phyloP scores from a whole-genome alignment of 2,888 invertebrate species.

The Campoplex capitator region DNA sequence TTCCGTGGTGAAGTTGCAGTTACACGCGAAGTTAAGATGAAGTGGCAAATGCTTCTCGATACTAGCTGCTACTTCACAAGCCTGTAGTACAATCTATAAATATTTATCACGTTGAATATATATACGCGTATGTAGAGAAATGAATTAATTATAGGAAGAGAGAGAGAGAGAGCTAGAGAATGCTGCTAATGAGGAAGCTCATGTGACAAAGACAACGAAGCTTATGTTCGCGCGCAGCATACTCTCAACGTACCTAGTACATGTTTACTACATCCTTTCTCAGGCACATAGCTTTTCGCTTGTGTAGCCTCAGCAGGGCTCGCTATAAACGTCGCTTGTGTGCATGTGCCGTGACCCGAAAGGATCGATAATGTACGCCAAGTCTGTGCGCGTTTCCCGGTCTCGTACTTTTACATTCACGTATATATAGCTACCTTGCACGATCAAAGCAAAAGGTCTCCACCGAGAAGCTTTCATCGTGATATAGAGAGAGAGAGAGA shows the following conservation, averaged over 20 bases:
- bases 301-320: not conserved
- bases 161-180: not conserved
- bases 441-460: constrained; percentile 12
- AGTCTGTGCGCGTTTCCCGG: constrained; percentile 54
- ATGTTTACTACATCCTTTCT: not conserved
- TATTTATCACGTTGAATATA: constrained; percentile 6
- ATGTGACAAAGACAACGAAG: constrained; percentile 41
- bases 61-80: constrained; percentile 4
- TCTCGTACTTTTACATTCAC: constrained; percentile 20
- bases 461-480: constrained; percentile 29
- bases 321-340: constrained; percentile 38
- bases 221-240: not conserved
- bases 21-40: constrained; percentile 64
- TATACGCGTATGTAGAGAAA: not conserved
- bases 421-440: not conserved
- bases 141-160: constrained; percentile 20
- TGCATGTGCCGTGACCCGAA: constrained; percentile 53
- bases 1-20: constrained; percentile 57
- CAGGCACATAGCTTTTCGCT: not conserved
- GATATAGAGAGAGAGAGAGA: not conserved
- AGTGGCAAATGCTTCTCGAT: constrained; percentile 26
- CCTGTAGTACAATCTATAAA: constrained; percentile 16
- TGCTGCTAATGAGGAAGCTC: constrained; percentile 13
- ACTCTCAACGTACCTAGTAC: not conserved
- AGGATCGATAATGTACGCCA: constrained; percentile 64